phyloP scores from a whole-genome alignment of 2,888 invertebrate species.

The Chaitophorus viminalis region DNA sequence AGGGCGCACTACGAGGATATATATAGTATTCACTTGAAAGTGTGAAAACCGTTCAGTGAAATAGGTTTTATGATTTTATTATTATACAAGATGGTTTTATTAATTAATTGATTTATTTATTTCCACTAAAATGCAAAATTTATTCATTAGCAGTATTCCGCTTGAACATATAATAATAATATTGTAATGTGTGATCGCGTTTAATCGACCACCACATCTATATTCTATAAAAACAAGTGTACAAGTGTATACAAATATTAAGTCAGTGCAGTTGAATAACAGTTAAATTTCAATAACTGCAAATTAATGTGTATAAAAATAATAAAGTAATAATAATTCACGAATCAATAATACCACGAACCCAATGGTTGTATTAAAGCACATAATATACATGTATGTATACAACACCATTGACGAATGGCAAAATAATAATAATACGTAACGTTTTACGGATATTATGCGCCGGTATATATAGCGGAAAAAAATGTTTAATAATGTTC shows the following conservation, averaged over 20 bases:
- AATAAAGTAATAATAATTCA: neutral
- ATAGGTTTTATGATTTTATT: no score
- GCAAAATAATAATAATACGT: conserved; percentile 37
- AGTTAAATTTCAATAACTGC: conserved; percentile 7
- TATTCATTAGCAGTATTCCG: neutral
- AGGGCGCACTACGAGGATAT: no score
- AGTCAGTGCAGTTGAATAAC: conserved; percentile 4
- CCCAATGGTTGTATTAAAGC: no score
- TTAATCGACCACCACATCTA: neutral
- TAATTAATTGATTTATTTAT: neutral
- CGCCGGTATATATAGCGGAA: neutral
- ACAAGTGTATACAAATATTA: neutral
- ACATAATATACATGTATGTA: neutral
- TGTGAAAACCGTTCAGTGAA: no score
- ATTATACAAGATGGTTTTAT: neutral
- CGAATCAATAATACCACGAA: conserved; percentile 3
- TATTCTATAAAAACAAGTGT: neutral
- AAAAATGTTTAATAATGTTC: conserved; percentile 29
- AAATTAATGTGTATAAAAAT: neutral
- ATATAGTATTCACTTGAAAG: no score
- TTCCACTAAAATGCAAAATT: neutral
- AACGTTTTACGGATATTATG: conserved; percentile 8
- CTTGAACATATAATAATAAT: neutral
- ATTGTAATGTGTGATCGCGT: neutral
- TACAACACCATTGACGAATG: neutral